Percentiles rank a stretch among this genome's conserved stretches.
Evolutionary conservation across 2,888 invertebrate species (phyloP).

Genomic region (Glaucopsyche alexis): DNA sequence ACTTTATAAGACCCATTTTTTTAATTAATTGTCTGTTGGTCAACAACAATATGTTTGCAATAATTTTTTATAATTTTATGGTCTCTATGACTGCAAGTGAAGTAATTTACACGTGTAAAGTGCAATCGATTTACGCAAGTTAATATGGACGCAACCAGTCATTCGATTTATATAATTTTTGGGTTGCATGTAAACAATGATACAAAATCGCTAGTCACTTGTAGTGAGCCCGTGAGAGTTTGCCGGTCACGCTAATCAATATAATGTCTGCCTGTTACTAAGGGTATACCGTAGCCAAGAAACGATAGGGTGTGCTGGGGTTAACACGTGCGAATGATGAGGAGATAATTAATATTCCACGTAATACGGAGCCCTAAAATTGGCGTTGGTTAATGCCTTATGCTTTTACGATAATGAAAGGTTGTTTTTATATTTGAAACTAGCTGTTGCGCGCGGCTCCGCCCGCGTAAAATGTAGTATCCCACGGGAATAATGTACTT

Average conservation of each 20-base stretch:
- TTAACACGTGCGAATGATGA: neutral
- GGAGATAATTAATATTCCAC: too few species aligned
- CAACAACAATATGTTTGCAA: neutral
- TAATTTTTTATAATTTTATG: neutral
- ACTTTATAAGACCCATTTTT: too few species aligned
- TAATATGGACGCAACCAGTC: constrained; percentile 13
- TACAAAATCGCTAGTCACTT: neutral
- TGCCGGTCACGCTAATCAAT: constrained; percentile 16
- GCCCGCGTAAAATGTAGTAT: too few species aligned
- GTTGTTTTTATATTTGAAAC: too few species aligned
- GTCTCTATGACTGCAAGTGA: neutral
- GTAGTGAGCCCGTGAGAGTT: neutral
- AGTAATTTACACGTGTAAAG: constrained; percentile 4
- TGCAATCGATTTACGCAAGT: neutral
- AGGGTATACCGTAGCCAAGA: neutral
- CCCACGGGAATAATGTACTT: too few species aligned
- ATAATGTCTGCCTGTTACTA: constrained; percentile 3
- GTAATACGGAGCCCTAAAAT: neutral
- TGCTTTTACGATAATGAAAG: too few species aligned
- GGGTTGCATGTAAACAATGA: neutral
- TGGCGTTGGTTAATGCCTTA: too few species aligned
- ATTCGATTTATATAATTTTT: constrained; percentile 9
- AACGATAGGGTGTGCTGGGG: neutral
- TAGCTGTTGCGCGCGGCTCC: too few species aligned
- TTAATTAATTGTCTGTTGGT: too few species aligned